phyloP scores from a whole-genome alignment of 2,113 vertebrate species.

The Mormoops blainvillei region DNA sequence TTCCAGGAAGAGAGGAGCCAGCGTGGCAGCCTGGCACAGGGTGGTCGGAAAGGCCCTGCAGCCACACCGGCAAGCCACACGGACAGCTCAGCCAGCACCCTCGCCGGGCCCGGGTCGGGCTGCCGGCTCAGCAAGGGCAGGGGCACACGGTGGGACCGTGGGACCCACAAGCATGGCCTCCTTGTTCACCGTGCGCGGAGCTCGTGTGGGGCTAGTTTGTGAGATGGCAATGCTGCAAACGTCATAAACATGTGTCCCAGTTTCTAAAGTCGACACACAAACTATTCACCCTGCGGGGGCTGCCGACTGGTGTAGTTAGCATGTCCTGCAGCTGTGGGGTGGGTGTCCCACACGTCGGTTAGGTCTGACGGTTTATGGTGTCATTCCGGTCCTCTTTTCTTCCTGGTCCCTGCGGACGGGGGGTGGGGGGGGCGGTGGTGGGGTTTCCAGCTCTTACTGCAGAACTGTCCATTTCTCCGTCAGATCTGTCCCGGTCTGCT shows the following conservation, averaged over 20 bases:
- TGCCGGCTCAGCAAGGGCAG: too few species aligned
- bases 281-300: not conserved
- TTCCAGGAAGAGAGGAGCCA: too few species aligned
- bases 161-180: not conserved
- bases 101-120: too few species aligned
- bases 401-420: not conserved
- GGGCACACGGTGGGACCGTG: too few species aligned
- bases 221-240: not conserved
- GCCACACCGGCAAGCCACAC: too few species aligned
- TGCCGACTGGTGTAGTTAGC: too few species aligned
- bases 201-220: not conserved
- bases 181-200: not conserved
- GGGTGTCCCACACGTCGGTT: too few species aligned
- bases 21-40: too few species aligned
- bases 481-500: not conserved
- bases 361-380: not conserved
- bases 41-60: too few species aligned
- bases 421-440: not conserved
- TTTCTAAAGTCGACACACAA: not conserved
- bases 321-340: not conserved
- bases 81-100: too few species aligned
- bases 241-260: not conserved
- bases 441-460: not conserved
- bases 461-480: not conserved
- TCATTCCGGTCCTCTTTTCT: not conserved